Evolutionary conservation across 2,113 vertebrate genomes (phyloP).

Genomic region (Hippocampus zosterae): DNA sequence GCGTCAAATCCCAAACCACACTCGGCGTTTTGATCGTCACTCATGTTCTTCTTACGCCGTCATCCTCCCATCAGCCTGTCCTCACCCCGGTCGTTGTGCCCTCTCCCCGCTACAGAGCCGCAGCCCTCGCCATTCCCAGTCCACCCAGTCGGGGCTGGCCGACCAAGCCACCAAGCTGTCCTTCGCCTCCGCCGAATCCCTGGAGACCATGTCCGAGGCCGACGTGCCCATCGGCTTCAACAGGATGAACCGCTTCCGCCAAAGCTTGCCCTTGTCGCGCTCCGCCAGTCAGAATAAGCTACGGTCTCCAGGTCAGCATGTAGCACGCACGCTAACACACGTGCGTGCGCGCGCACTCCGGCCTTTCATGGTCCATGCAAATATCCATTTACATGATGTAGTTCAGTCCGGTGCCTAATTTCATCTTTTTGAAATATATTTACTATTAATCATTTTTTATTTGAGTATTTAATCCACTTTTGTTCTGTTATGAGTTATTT

Average conservation of each 20-base stretch:
- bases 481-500: not conserved
- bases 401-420: not conserved
- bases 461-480: not conserved
- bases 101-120: conserved; percentile 75
- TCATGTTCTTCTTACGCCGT: conserved; percentile 27
- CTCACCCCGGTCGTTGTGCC: conserved; percentile 26
- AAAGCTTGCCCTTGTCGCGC: conserved; percentile 93
- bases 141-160: conserved; percentile 92
- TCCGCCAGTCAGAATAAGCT: conserved; percentile 97
- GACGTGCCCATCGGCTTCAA: conserved; percentile 95
- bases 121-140: conserved; percentile 92
- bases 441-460: not conserved
- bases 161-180: conserved; percentile 96
- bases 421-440: not conserved
- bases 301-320: conserved; percentile 85
- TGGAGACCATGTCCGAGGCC: conserved; percentile 98
- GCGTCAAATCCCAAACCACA: not conserved
- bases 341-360: not conserved
- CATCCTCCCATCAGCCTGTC: conserved; percentile 39
- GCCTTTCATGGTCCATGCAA: not conserved
- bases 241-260: conserved; percentile 96
- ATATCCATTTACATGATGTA: not conserved
- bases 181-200: conserved; percentile 91
- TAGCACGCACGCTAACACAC: not conserved
- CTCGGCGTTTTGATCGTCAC: not conserved